Conservation (phyloP, 2,888 invertebrate genomes). For the Chydorus sphaericus region DNA sequence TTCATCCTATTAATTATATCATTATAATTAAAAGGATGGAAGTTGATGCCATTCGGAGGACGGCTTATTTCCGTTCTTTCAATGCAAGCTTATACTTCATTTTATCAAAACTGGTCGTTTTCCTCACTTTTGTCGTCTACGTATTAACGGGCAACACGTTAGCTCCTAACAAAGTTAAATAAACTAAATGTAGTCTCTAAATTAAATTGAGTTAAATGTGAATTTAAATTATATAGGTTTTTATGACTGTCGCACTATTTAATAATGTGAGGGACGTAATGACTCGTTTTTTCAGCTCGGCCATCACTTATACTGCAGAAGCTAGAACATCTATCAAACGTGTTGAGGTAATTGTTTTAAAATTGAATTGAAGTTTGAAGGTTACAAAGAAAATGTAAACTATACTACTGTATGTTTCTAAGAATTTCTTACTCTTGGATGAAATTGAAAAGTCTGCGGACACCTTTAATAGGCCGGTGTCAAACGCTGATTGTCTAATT, state of each 20-base stretch:
- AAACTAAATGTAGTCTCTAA: not conserved
- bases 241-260: slow-evolving; percentile 79
- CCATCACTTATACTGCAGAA: slow-evolving; percentile 66
- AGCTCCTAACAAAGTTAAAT: slow-evolving; percentile 26
- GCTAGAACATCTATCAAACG: slow-evolving; percentile 54
- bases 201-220: no score
- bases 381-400: slow-evolving; percentile 20
- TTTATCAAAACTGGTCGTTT: slow-evolving; percentile 32
- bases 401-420: no score
- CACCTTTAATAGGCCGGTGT: not conserved
- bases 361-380: not conserved
- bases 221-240: slow-evolving; percentile 40
- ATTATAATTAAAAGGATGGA: slow-evolving; percentile 32
- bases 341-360: slow-evolving; percentile 33
- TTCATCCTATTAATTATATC: no score
- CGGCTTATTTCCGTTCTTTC: slow-evolving; percentile 25
- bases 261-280: slow-evolving; percentile 46
- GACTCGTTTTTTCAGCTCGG: slow-evolving; percentile 73
- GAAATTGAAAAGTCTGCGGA: slow-evolving; percentile 3
- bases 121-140: slow-evolving; percentile 29
- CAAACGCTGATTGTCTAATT: not conserved
- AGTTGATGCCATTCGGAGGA: slow-evolving; percentile 24
- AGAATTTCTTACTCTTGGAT: slow-evolving; percentile 21
- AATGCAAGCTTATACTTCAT: slow-evolving; percentile 31
- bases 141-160: slow-evolving; percentile 26